These are phyloP conservation scores for Orientallactaga bullata DNA, from an alignment of 2,113 vertebrate species.

Conservation along the genomic window DNA sequence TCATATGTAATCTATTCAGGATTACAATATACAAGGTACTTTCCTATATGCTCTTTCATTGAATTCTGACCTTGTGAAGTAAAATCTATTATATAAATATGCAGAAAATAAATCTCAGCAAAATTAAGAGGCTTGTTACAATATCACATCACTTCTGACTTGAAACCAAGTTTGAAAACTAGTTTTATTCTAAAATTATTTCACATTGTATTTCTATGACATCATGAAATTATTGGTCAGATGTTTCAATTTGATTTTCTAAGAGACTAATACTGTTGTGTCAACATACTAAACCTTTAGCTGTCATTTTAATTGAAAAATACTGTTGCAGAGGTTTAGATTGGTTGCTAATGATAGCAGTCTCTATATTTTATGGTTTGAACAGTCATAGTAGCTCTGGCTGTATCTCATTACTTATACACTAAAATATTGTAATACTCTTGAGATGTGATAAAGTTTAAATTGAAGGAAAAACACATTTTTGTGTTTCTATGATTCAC, in stretches of 20 bases:
- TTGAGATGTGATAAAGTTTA: conserved; percentile 64
- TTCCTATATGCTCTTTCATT: background rate
- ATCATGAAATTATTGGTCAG: background rate
- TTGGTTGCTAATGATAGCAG: background rate
- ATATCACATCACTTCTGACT: background rate
- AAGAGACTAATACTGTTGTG: conserved; percentile 9
- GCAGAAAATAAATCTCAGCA: conserved; percentile 21
- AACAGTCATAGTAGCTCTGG: conserved; percentile 33
- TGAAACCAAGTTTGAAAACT: conserved; percentile 32
- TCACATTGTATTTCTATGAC: background rate
- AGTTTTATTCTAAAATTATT: background rate
- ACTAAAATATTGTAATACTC: conserved; percentile 53
- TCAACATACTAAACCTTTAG: conserved; percentile 29
- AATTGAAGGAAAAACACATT: conserved; percentile 50
- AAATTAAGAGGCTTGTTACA: conserved; percentile 28
- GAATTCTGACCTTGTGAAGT: background rate
- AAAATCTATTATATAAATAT: conserved; percentile 41
- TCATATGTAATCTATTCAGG: background rate
- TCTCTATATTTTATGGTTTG: conserved; percentile 49
- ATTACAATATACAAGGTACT: conserved; percentile 6
- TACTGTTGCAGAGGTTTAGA: background rate
- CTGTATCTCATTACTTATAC: background rate
- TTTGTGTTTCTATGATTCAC: conserved; percentile 48
- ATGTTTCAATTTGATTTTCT: conserved; percentile 25
- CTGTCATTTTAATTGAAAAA: conserved; percentile 35